Percentiles rank a stretch among this genome's conserved stretches.
These are phyloP conservation scores for Ormyrus labotus DNA, from an alignment of 2,888 invertebrate genomes.

Conservation along the genomic window DNA sequence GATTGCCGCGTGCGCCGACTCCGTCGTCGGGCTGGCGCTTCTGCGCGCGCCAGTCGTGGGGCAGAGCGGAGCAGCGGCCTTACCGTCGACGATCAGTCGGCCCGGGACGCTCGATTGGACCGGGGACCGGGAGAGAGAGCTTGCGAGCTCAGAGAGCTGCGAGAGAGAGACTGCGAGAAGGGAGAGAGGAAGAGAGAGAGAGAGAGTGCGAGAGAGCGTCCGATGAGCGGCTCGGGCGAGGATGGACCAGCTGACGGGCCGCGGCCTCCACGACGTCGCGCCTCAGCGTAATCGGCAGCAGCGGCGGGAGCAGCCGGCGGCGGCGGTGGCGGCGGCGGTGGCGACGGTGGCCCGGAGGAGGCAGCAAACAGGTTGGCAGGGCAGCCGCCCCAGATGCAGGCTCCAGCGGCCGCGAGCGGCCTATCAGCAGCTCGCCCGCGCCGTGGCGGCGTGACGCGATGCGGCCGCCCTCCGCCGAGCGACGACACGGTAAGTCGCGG, in stretches of 20 bases:
- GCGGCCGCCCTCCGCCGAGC: slow-evolving; percentile 72
- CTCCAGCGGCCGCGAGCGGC: slow-evolving; percentile 64
- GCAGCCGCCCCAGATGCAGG: slow-evolving; percentile 73
- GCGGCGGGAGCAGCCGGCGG: slow-evolving; percentile 27
- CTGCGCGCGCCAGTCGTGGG: neutral
- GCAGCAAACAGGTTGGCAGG: slow-evolving; percentile 59
- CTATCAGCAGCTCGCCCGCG: slow-evolving; percentile 50
- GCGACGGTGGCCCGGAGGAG: slow-evolving; percentile 22
- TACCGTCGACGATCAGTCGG: slow-evolving; percentile 35
- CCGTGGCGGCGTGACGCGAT: slow-evolving; percentile 75
- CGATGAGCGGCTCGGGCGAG: neutral
- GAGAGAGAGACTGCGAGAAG: slow-evolving; percentile 18
- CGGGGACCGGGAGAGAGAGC: slow-evolving; percentile 2
- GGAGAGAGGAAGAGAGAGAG: slow-evolving; percentile 18
- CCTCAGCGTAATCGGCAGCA: slow-evolving; percentile 9
- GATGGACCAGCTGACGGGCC: slow-evolving; percentile 47
- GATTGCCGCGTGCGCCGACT: neutral
- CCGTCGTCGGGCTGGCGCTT: neutral
- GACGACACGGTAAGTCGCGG: slow-evolving; percentile 58
- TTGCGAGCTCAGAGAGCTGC: neutral
- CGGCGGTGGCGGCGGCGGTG: slow-evolving; percentile 49
- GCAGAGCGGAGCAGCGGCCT: neutral
- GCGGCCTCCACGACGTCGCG: neutral
- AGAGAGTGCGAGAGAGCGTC: slow-evolving; percentile 8
- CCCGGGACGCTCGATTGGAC: slow-evolving; percentile 42